Percentiles rank a stretch among this genome's conserved stretches.
Conservation (phyloP, 2,888 invertebrate genomes). For the Chloroclystis v-ata region DNA sequence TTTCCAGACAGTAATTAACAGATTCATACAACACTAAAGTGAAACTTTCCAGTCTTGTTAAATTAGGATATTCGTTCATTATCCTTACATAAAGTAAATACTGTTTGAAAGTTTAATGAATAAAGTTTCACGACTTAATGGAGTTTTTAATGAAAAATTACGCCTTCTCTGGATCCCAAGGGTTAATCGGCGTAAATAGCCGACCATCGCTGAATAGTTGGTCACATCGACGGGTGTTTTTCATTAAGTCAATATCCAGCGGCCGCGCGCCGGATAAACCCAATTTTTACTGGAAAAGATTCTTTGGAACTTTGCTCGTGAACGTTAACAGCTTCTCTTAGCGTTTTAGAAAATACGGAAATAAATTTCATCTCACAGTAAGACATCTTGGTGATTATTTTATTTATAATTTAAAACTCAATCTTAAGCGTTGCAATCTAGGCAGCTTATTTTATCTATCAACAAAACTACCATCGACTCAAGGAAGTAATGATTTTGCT, state of each 20-base stretch:
- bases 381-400: too few relatives aligned
- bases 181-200: conserved; percentile 51
- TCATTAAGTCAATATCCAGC: conserved; percentile 55
- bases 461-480: too few relatives aligned
- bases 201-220: conserved; percentile 47
- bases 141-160: conserved; percentile 50
- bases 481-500: too few relatives aligned
- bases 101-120: conserved; percentile 32
- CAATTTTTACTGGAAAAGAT: conserved; percentile 21
- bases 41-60: conserved; percentile 9
- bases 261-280: conserved; percentile 11
- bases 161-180: conserved; percentile 43
- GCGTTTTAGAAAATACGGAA: not conserved
- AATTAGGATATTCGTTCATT: conserved; percentile 24
- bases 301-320: not conserved
- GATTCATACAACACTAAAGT: conserved; percentile 8
- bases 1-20: conserved; percentile 9
- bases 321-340: not conserved
- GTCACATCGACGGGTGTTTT: conserved; percentile 46
- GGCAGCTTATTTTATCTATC: too few relatives aligned
- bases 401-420: too few relatives aligned
- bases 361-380: not conserved
- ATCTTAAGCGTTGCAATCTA: too few relatives aligned
- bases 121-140: conserved; percentile 35
- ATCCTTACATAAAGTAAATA: conserved; percentile 27